phyloP scores from a whole-genome alignment of 2,797 vertebrate genomes.

The Pangasius macronema region DNA sequence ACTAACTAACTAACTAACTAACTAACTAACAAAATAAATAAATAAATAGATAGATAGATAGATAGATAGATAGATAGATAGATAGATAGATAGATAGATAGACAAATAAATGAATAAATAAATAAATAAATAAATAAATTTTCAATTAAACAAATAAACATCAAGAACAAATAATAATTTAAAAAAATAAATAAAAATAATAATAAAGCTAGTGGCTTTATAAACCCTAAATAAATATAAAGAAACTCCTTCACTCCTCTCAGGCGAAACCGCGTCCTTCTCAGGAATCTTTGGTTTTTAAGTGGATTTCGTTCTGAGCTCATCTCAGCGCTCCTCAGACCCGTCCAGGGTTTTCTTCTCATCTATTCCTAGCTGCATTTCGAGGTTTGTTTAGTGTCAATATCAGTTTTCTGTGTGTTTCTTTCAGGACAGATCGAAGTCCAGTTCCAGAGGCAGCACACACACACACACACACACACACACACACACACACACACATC shows the following conservation, averaged over 20 bases:
- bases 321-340: background rate
- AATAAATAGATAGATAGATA: too few species aligned
- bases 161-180: background rate
- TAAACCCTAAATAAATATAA: too few species aligned
- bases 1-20: too few species aligned
- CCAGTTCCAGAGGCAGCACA: background rate
- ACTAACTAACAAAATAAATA: too few species aligned
- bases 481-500: background rate
- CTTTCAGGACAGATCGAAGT: background rate
- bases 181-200: too few species aligned
- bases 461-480: conserved; percentile 16
- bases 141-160: background rate
- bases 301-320: background rate
- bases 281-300: background rate
- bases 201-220: background rate
- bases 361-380: background rate
- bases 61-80: too few species aligned
- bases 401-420: background rate
- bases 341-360: background rate
- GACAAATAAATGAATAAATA: too few species aligned
- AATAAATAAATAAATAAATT: too few species aligned
- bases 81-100: too few species aligned
- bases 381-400: background rate
- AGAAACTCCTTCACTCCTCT: too few species aligned
- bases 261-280: background rate